Base-by-base conservation (phyloP, 1,140 invertebrate species). In the Venturia canescens region DNA sequence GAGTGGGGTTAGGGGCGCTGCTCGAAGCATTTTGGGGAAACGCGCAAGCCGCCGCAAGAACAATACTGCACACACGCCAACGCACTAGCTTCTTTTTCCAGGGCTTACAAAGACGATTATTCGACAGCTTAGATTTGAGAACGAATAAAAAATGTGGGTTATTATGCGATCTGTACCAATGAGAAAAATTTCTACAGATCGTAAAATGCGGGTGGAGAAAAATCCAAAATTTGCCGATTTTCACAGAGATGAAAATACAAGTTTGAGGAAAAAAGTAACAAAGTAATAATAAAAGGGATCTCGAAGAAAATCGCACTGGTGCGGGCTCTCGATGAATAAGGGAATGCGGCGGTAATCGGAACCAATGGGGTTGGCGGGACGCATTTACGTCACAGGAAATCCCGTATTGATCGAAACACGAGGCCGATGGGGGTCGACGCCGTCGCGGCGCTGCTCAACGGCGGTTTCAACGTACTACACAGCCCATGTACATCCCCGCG, bases 381-480 rank as follows among this genome's bases (percentile, higher is more conserved):
- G 83, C 79, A 87, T 86, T 91, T 89, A 90, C 91, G 91, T 91
- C 90, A 90, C 85, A 84, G 83, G 82, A 86, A 87, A 88, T 82
- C 75, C 78, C 29, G 87, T 92, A 91, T 91, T 91, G 90, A 91
- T 91, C 90, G 82, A 79, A 31, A 48, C 44, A 80, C 63, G 23
- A 63, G 13, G 50, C 80, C 82, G 81, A 81, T 83, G 50, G 26
- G 9, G 71, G 21, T 48, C 63, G 27, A 26, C 57, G 72, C 78
- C 78, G 72, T 72, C 78, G 76, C 27, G 71, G 57, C 44, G 67
- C 69, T 16, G 53, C 1, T 50, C 29, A 69, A 44, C 79, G 79
- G 57, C 79, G 53, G 23, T 38, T 80, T 23, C 16, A 26, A 63
- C 23, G 23, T 26, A 26, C 60, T 63, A 63, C 21, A 63, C 50